phyloP scores from a whole-genome alignment of 1,140 invertebrate genomes.

The Drosophila sproati region DNA sequence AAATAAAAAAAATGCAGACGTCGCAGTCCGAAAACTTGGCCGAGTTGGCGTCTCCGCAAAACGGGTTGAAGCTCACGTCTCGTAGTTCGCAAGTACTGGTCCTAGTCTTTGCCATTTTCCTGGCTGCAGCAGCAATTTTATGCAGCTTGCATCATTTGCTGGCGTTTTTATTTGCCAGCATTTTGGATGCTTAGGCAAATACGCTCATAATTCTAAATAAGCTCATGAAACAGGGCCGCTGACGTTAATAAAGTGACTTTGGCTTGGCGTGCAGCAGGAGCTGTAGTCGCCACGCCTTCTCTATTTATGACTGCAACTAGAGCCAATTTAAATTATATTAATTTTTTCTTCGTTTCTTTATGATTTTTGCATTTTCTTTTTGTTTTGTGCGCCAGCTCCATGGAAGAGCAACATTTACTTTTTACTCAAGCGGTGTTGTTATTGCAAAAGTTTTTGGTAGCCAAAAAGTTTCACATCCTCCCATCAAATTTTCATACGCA shows the following conservation, averaged over 20 bases:
- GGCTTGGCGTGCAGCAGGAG: slow-evolving; percentile 2
- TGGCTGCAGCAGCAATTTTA: slow-evolving; percentile 29
- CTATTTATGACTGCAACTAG: slow-evolving; percentile 17
- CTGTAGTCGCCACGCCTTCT: slow-evolving; percentile 11
- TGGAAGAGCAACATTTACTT: slow-evolving; percentile 37
- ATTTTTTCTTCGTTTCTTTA: background rate
- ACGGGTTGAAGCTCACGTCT: slow-evolving; percentile 30
- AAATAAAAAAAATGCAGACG: slow-evolving; percentile 48
- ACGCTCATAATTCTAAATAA: slow-evolving; percentile 63
- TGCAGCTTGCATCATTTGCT: slow-evolving; percentile 51
- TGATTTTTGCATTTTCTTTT: slow-evolving; percentile 4
- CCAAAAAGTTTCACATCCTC: slow-evolving; percentile 51
- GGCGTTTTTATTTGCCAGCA: slow-evolving; percentile 38
- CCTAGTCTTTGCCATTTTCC: background rate
- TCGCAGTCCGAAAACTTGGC: slow-evolving; percentile 68
- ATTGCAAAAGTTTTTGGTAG: slow-evolving; percentile 55
- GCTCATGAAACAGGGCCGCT: slow-evolving; percentile 41
- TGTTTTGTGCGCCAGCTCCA: background rate
- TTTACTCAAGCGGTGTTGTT: slow-evolving; percentile 40
- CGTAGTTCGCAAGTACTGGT: background rate
- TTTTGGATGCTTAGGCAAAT: slow-evolving; percentile 51
- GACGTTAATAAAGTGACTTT: slow-evolving; percentile 36
- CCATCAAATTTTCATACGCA: slow-evolving; percentile 76
- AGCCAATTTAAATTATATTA: slow-evolving; percentile 30
- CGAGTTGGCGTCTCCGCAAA: slow-evolving; percentile 69